A percentile compares a stretch with the other conserved stretches of the same genome.
Conservation (phyloP, 2,888 invertebrate genomes). For the Thereva unica region DNA sequence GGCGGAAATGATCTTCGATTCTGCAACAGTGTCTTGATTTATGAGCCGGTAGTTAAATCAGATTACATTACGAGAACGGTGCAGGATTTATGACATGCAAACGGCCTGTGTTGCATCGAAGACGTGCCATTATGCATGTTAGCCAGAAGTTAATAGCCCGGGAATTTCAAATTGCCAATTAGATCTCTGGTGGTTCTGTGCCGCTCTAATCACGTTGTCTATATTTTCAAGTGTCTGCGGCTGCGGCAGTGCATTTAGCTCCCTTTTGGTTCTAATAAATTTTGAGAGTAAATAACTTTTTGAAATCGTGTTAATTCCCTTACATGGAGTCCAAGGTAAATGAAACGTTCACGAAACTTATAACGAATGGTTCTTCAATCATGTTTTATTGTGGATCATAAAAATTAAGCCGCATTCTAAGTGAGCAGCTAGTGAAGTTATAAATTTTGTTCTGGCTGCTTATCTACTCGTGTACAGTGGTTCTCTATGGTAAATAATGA, state of each 20-base stretch:
- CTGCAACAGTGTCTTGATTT: slow-evolving; percentile 30
- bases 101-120: slow-evolving; percentile 1
- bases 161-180: slow-evolving; percentile 17
- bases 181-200: slow-evolving; percentile 22
- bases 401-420: too few species aligned
- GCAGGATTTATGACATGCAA: slow-evolving; percentile 29
- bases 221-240: not conserved
- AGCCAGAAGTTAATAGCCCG: slow-evolving; percentile 26
- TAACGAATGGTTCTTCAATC: not conserved
- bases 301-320: slow-evolving; percentile 26
- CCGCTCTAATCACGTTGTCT: slow-evolving; percentile 13
- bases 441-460: too few species aligned
- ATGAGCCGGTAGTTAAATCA: slow-evolving; percentile 32
- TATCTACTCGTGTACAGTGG: too few species aligned
- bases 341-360: slow-evolving; percentile 6
- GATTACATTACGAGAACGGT: slow-evolving; percentile 24
- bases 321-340: slow-evolving; percentile 16
- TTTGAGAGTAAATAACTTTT: not conserved
- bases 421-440: too few species aligned
- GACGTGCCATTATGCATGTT: slow-evolving; percentile 30
- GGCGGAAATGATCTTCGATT: slow-evolving; percentile 32
- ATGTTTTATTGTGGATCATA: slow-evolving; percentile 17
- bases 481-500: too few species aligned
- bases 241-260: not conserved
- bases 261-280: slow-evolving; percentile 15